Evolutionary conservation across 2,888 invertebrate species (phyloP).

Genomic region (Andricus quercusramuli): DNA sequence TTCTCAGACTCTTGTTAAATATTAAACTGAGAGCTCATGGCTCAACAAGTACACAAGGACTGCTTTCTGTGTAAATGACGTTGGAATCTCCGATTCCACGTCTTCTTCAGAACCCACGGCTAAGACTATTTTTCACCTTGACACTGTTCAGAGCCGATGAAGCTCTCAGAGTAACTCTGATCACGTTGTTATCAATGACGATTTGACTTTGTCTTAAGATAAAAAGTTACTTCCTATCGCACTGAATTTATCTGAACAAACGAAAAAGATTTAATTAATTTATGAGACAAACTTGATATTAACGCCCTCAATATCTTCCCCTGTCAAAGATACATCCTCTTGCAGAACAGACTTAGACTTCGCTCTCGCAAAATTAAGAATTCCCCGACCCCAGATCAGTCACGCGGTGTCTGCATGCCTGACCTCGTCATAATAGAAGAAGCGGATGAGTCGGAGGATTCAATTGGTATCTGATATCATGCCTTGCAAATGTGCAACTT

Average conservation of each 20-base stretch:
- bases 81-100: background rate
- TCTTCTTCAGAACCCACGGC: constrained; percentile 2
- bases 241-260: background rate
- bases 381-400: background rate
- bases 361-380: background rate
- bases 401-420: constrained; percentile 10
- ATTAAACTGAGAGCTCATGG: constrained; percentile 49
- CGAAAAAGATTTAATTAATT: background rate
- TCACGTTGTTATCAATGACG: background rate
- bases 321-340: background rate
- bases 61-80: constrained; percentile 12
- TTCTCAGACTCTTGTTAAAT: constrained; percentile 45
- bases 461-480: background rate
- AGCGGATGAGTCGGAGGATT: background rate
- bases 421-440: background rate
- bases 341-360: background rate
- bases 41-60: constrained; percentile 70
- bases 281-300: background rate
- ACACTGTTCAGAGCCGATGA: background rate
- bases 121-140: background rate
- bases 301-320: background rate
- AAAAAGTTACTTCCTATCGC: background rate
- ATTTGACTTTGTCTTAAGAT: background rate
- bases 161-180: background rate
- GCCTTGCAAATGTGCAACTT: background rate